Evolutionary conservation across 2,888 invertebrate species (phyloP), one percentile per base, ranked within the genome.

Genomic region (Pammene aurita): DNA sequence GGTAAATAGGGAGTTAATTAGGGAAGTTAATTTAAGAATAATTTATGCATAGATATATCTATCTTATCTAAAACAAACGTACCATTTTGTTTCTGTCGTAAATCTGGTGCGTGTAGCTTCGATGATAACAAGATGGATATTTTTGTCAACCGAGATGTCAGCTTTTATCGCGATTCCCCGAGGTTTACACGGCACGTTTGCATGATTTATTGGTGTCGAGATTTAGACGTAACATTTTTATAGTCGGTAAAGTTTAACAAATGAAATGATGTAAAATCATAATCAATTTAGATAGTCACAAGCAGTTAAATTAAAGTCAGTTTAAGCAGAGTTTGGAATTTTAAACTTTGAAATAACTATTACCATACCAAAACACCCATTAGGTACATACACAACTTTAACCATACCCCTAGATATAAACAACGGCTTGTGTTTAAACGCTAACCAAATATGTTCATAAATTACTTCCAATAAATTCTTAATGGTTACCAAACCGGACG

Each of bases 111-210:
- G 26, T 66, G 26, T 26, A 26, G 26, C 26, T 41, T 46, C 14
- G 14, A n/a, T 34, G 41, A 67, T 56, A 62, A 56, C 56, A 50
- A 41, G 48, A 56, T 62, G 67, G 62, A 67, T 67, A 48, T 56
- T 55, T 67, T 50, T 42, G 44, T 66, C 26, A 46, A 44, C 34
- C 44, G 16, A 46, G 18, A 44, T 60, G 41, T 50, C 55, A 67
- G 38, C 34, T 35, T 34, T 67, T 67, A 67, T 62, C 67, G 46
- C n/a, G 38, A 52, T 67, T 35, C 52, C 35, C 58, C 35, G 35
- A 60, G 14, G 46, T 61, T n/a, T 55, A 41, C 26, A 55, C 41
- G 60, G 16, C 48, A 44, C 26, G 11, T 38, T 46, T 61, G 38
- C 46, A 54, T 67, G 60, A 67, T 67, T 61, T 46, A 61, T 52